Percentiles rank a stretch among this genome's conserved stretches.
These are phyloP conservation scores for Suricata suricatta DNA, from an alignment of 2,113 vertebrate genomes.

Conservation along the genomic window DNA sequence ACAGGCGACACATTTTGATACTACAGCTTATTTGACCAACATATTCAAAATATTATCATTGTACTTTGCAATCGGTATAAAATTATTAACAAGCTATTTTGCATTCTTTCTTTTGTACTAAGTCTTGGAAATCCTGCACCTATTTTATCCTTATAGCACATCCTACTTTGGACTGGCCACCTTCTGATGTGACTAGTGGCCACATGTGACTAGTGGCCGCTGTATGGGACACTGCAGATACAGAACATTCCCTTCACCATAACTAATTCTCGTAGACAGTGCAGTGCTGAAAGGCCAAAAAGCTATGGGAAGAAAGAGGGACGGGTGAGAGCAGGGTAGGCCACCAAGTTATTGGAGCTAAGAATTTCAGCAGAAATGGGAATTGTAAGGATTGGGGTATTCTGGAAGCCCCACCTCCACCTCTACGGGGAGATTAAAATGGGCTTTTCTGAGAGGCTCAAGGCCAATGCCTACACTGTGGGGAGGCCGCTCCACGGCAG, in stretches of 20 bases:
- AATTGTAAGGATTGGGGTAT: not conserved
- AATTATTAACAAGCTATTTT: not conserved
- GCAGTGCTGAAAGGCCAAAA: not conserved
- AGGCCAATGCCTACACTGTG: not conserved
- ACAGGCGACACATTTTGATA: not conserved
- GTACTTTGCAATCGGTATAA: not conserved
- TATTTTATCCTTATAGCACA: not conserved
- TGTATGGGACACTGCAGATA: not conserved
- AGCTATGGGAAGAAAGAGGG: not conserved
- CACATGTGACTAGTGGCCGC: not conserved
- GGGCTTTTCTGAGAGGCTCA: not conserved
- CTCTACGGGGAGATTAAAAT: constrained; percentile 7
- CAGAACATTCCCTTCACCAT: not conserved
- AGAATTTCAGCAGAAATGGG: not conserved
- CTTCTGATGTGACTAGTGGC: not conserved
- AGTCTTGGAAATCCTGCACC: not conserved
- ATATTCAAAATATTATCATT: constrained; percentile 49
- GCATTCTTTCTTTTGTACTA: not conserved
- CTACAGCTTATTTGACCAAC: not conserved
- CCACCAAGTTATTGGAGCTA: not conserved
- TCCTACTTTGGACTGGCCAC: not conserved
- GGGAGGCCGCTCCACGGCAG: not conserved
- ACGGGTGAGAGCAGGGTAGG: not conserved
- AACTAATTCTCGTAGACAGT: not conserved
- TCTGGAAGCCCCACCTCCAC: not conserved